Percentiles rank a stretch among this genome's conserved stretches.
phyloP scores from a whole-genome alignment of 2,888 invertebrate species.

The Drosophila pseudotakahashii region DNA sequence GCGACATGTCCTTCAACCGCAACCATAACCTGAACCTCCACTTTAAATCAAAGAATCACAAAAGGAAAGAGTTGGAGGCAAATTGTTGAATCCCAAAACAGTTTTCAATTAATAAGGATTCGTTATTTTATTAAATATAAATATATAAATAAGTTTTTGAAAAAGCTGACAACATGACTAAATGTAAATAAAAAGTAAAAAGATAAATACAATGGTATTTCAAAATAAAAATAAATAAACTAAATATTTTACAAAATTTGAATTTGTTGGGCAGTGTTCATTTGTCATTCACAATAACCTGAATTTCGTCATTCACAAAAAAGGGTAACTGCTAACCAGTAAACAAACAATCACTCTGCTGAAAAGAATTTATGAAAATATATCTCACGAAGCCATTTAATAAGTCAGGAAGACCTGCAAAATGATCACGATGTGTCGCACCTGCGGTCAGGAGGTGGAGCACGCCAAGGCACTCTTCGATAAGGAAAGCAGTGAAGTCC shows the following conservation, averaged over 20 bases:
- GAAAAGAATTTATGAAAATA: too few species aligned
- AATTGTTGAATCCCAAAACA: not conserved
- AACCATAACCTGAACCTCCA: slow-evolving; percentile 30
- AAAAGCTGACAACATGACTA: too few species aligned
- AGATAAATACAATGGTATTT: too few species aligned
- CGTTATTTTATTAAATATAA: not conserved
- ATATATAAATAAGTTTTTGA: too few species aligned
- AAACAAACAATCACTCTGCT: too few species aligned
- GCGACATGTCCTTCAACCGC: slow-evolving; percentile 28
- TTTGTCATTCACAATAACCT: too few species aligned
- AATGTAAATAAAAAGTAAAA: too few species aligned
- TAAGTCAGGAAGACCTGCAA: not conserved
- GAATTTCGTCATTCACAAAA: too few species aligned
- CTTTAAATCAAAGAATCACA: slow-evolving; percentile 21
- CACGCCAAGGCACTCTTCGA: slow-evolving; percentile 9
- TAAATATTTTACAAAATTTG: too few species aligned
- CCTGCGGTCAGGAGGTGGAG: slow-evolving; percentile 22
- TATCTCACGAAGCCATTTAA: not conserved
- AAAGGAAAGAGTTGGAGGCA: not conserved
- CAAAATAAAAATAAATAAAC: too few species aligned
- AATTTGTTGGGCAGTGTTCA: too few species aligned
- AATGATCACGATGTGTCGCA: slow-evolving; percentile 31
- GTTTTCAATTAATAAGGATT: not conserved
- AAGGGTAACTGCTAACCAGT: too few species aligned
- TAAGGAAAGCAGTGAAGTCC: slow-evolving; percentile 4